phyloP scores from a whole-genome alignment of 2,888 invertebrate species.

The Drosophila lutescens region DNA sequence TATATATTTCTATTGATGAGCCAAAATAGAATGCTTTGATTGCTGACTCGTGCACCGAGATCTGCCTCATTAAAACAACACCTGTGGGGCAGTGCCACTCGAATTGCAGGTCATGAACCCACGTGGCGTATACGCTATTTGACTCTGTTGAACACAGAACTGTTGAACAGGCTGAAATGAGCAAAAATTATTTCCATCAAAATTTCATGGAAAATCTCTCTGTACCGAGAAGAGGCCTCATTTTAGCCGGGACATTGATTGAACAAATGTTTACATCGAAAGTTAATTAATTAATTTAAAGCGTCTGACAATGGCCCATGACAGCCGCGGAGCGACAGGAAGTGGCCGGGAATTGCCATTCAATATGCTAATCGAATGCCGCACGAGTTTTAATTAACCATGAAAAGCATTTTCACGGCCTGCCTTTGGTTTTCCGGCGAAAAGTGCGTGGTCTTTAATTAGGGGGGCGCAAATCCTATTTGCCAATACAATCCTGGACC shows the following conservation, averaged over 20 bases:
- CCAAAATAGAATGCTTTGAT: constrained; percentile 19
- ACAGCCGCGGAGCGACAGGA: not conserved
- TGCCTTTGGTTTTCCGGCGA: not conserved
- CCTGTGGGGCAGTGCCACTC: not conserved
- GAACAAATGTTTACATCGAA: constrained; percentile 47
- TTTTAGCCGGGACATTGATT: constrained; percentile 14
- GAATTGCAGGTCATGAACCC: constrained; percentile 1
- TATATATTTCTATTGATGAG: constrained; percentile 13
- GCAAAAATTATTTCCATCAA: too few relatives aligned
- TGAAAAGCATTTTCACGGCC: constrained; percentile 50
- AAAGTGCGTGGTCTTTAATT: constrained; percentile 17
- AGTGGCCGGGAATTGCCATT: constrained; percentile 14
- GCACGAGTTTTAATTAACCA: constrained; percentile 62
- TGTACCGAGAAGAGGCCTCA: too few relatives aligned
- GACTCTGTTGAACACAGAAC: too few relatives aligned
- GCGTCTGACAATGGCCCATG: constrained; percentile 12
- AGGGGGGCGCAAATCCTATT: constrained; percentile 32
- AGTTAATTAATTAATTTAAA: constrained; percentile 50
- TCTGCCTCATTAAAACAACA: constrained; percentile 23
- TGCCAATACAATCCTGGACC: constrained; percentile 27
- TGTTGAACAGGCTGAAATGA: too few relatives aligned
- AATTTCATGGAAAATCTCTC: not conserved
- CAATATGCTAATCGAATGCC: constrained; percentile 52
- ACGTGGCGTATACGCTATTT: constrained; percentile 23
- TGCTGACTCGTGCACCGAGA: not conserved